Evolutionary conservation across 2,113 vertebrate genomes (phyloP).

Genomic region (Hippocampus barbouri): DNA sequence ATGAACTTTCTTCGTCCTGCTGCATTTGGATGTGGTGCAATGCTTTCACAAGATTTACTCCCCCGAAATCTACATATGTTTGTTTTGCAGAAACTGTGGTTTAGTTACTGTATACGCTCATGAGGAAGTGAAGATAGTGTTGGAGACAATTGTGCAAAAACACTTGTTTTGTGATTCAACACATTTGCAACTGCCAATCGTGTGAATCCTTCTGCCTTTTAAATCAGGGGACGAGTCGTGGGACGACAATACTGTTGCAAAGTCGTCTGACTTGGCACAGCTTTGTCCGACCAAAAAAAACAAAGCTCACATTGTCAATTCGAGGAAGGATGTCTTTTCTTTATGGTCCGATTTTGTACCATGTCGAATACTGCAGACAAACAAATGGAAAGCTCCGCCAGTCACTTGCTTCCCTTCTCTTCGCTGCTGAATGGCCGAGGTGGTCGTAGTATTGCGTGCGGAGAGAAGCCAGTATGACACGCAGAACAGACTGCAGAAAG

Average conservation of each 20-base stretch:
- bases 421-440: conserved; percentile 9
- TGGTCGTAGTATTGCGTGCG: conserved; percentile 34
- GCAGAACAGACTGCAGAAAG: conserved; percentile 63
- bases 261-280: not conserved
- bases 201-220: conserved; percentile 7
- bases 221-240: not conserved
- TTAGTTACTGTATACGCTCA: conserved; percentile 49
- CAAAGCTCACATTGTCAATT: not conserved
- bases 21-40: not conserved
- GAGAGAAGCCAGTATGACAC: conserved; percentile 50
- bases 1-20: not conserved
- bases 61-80: conserved; percentile 17
- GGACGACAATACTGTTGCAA: not conserved
- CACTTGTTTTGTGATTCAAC: conserved; percentile 34
- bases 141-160: conserved; percentile 31
- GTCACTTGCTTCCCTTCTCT: conserved; percentile 2
- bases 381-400: not conserved
- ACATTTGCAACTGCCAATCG: conserved; percentile 57
- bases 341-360: not conserved
- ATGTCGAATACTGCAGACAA: not conserved
- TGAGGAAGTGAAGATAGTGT: conserved; percentile 70
- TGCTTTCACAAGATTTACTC: conserved; percentile 1
- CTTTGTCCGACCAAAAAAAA: not conserved
- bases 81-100: conserved; percentile 69
- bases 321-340: not conserved